Percentiles rank a stretch among this genome's conserved stretches.
Conservation (phyloP, 2,888 invertebrate species). For the Dicranocentrus wangi region DNA sequence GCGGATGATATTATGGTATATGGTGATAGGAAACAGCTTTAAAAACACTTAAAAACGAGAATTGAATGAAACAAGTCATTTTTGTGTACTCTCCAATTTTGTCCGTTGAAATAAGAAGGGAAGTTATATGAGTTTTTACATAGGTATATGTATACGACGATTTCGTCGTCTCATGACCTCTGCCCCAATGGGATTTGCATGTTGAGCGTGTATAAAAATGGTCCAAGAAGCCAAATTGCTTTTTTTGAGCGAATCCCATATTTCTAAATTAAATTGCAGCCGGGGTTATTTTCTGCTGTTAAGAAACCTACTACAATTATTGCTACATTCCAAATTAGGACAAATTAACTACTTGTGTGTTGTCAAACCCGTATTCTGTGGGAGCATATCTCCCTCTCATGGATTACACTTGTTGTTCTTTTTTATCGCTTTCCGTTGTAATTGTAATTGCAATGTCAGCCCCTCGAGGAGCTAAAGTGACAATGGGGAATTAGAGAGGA, state of each 20-base stretch:
- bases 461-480: background rate
- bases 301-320: background rate
- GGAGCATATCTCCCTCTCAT: conserved; percentile 40
- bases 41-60: background rate
- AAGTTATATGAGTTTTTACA: no score
- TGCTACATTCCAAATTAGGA: conserved; percentile 50
- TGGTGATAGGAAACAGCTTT: conserved; percentile 23
- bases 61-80: conserved; percentile 24
- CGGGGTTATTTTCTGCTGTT: background rate
- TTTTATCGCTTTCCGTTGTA: background rate
- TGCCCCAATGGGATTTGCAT: background rate
- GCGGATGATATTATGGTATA: background rate
- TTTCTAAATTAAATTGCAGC: conserved; percentile 32
- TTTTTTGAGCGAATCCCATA: background rate
- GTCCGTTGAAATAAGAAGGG: background rate
- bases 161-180: background rate
- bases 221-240: conserved; percentile 27
- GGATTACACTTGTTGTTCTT: conserved; percentile 24
- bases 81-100: conserved; percentile 9
- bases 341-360: conserved; percentile 61
- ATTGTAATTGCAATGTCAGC: background rate
- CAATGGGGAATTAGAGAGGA: conserved; percentile 19
- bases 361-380: conserved; percentile 39
- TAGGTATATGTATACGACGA: background rate
- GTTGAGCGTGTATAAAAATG: background rate